phyloP scores from a whole-genome alignment of 2,113 vertebrate species.

The Chitala chitala region DNA sequence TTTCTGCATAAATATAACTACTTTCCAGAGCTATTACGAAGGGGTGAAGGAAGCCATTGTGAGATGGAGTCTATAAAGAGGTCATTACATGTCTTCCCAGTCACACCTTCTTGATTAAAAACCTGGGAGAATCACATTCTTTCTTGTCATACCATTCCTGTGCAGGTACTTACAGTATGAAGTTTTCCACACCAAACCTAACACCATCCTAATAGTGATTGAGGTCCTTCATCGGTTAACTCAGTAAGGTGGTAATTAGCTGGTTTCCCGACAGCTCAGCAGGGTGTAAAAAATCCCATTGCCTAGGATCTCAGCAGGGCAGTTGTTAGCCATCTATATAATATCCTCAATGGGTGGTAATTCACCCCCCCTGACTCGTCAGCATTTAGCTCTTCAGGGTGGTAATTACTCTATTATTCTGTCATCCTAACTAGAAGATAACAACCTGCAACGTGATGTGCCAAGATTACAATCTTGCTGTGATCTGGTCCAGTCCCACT shows the following conservation, averaged over 20 bases:
- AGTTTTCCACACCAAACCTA: neutral
- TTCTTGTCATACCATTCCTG: too few relatives aligned
- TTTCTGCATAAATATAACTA: too few relatives aligned
- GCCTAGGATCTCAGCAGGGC: neutral
- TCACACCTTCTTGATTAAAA: too few relatives aligned
- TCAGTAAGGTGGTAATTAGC: slow-evolving; percentile 5
- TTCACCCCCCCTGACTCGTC: neutral
- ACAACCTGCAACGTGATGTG: neutral
- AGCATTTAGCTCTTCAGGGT: neutral
- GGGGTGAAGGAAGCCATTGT: too few relatives aligned
- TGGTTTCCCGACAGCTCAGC: neutral
- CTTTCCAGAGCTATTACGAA: too few relatives aligned
- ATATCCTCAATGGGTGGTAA: neutral
- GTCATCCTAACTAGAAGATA: neutral
- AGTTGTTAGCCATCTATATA: neutral
- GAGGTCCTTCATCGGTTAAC: neutral
- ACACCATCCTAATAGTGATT: neutral
- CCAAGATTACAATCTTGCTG: neutral
- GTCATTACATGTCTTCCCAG: too few relatives aligned
- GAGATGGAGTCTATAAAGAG: too few relatives aligned
- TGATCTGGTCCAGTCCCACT: neutral
- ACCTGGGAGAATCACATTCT: too few relatives aligned
- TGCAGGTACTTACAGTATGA: neutral
- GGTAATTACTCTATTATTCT: slow-evolving; percentile 13
- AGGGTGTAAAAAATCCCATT: neutral